Percentiles rank a stretch among this genome's conserved stretches.
These are phyloP conservation scores for Gobius niger DNA, from an alignment of 2,113 vertebrate genomes.

Conservation along the genomic window DNA sequence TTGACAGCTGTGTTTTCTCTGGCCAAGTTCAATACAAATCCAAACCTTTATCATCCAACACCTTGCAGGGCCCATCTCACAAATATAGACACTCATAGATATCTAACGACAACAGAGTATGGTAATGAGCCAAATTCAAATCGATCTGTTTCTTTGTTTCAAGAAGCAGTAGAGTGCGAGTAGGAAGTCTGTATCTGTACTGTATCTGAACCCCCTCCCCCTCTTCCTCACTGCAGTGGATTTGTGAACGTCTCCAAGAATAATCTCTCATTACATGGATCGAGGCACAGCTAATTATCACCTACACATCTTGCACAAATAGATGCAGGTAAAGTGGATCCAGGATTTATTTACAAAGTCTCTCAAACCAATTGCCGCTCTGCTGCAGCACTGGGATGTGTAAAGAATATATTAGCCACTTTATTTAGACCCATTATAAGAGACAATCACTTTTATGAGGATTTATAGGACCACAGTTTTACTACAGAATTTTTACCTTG, in stretches of 20 bases:
- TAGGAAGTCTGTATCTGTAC: constrained; percentile 49
- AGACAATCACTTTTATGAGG: not conserved
- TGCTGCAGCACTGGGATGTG: not conserved
- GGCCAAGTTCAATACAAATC: too few relatives aligned
- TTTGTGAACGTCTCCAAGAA: constrained; percentile 47
- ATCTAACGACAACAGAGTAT: too few relatives aligned
- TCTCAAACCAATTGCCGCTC: not conserved
- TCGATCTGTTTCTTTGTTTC: constrained; percentile 31
- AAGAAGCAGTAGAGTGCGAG: constrained; percentile 69
- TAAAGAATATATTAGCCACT: not conserved
- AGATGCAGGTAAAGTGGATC: constrained; percentile 18
- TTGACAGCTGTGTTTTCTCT: too few relatives aligned
- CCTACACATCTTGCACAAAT: constrained; percentile 30
- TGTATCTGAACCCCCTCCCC: not conserved
- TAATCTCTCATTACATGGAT: constrained; percentile 44
- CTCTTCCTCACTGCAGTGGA: constrained; percentile 25
- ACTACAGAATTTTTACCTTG: too few relatives aligned
- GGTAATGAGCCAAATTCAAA: too few relatives aligned
- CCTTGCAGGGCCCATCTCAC: too few relatives aligned
- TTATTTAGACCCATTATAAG: not conserved
- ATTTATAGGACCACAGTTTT: not conserved
- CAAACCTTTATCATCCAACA: too few relatives aligned
- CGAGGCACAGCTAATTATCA: constrained; percentile 47
- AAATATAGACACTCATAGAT: too few relatives aligned
- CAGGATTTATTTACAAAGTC: not conserved